Percentiles rank a stretch among this genome's conserved stretches.
Conservation (phyloP, 2,113 vertebrate genomes). For the Bubo bubo region DNA sequence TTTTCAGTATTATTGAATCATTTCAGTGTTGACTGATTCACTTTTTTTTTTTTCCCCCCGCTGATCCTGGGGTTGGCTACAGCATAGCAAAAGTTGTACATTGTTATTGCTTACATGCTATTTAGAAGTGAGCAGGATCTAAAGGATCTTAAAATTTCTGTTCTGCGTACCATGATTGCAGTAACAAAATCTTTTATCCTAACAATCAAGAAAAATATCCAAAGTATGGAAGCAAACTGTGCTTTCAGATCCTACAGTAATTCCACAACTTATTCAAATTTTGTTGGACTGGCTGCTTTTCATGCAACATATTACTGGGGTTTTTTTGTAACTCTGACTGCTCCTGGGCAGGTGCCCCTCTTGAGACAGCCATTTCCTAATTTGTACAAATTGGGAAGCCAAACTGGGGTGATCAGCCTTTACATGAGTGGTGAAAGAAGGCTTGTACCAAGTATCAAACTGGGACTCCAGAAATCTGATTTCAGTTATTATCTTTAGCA, state of each 20-base stretch:
- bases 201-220: not conserved
- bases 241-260: not conserved
- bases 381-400: not conserved
- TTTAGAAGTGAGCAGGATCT: not conserved
- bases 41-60: fast-evolving
- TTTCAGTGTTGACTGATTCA: not conserved
- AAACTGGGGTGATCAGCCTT: not conserved
- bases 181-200: not conserved
- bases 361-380: not conserved
- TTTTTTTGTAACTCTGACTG: not conserved
- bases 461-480: not conserved
- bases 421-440: not conserved
- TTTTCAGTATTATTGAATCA: not conserved
- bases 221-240: not conserved
- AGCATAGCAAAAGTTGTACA: not conserved
- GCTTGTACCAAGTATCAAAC: not conserved
- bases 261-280: not conserved
- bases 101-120: not conserved
- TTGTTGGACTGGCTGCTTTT: not conserved
- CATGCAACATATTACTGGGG: fast-evolving
- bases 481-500: not conserved
- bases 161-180: not conserved
- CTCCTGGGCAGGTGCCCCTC: not conserved
- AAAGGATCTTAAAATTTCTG: not conserved
- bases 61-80: not conserved